Percentiles rank a stretch among this genome's conserved stretches.
Conservation (phyloP, 92 coral and sea anemone genomes). For the Desmophyllum pertusum region DNA sequence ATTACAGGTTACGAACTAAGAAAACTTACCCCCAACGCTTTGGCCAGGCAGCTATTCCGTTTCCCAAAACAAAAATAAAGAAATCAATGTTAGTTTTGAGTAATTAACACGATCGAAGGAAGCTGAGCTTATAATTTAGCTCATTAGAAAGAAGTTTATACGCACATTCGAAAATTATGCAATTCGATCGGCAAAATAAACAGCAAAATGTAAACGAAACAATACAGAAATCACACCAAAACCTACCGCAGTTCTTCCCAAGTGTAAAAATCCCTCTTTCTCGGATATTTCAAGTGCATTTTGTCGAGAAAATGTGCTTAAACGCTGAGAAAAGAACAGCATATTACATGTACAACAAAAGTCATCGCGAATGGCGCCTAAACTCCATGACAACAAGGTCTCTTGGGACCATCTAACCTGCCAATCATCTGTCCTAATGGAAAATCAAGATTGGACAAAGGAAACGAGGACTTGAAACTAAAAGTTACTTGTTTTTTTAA, state of each 20-base stretch:
- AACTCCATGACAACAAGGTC: constrained; percentile 45
- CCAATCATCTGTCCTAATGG: neutral
- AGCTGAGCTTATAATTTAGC: neutral
- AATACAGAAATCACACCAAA: neutral
- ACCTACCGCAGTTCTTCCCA: constrained; percentile 91
- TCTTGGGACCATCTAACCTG: neutral
- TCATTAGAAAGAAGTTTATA: constrained; percentile 10
- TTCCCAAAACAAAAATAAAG: neutral
- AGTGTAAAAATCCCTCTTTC: constrained; percentile 69
- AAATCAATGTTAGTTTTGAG: neutral
- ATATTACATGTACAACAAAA: neutral
- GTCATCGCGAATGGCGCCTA: neutral
- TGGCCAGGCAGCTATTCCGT: constrained; percentile 76
- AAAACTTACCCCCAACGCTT: constrained; percentile 91
- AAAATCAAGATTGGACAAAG: neutral
- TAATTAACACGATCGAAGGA: neutral
- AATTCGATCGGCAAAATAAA: constrained; percentile 1
- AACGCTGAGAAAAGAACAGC: constrained; percentile 22
- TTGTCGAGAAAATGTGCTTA: constrained; percentile 11
- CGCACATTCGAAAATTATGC: neutral
- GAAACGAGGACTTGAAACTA: neutral
- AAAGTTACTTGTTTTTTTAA: too few relatives aligned
- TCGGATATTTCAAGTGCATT: constrained; percentile 89
- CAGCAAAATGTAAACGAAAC: neutral
- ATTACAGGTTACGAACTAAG: neutral